Evolutionary conservation across 2,113 vertebrate species (phyloP), one percentile per base, ranked within the genome.

Genomic region (Protomyctophum bolini): DNA sequence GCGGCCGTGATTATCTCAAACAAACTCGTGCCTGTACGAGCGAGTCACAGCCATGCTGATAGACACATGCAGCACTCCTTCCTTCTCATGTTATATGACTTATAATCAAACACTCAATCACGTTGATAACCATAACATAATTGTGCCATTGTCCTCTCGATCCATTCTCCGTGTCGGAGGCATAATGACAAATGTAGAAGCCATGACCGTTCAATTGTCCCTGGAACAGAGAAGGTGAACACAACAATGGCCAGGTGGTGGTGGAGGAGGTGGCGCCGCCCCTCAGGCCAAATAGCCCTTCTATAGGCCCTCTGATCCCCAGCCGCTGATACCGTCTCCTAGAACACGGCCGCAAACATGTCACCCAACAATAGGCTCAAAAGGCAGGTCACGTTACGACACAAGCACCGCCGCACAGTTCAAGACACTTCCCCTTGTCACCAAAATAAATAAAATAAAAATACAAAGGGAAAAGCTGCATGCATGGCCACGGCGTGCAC

Each of bases 271-370:
- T 41, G 33, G 33, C 0, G 33, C 33, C 33, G 33, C 52, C 60
- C 66, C 51, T 57, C 7, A 57, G 55, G n/a, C 15, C 6, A 15
- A 57, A 57, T 15, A 21, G 55, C 21, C 14, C 52, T 12, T n/a
- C 52, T 15, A 7, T 21, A 41, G 55, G 50, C 64, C 56, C 76
- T 83, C 75, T 86, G 63, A 86, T 76, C 69, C 9, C 69, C 8
- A 12, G 12, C 62, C 9, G 54, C 28, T 66, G 77, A 79, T 80
- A 70, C 81, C n/a, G 52, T 68, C 68, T 48, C 29, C 50, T 33
- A 15, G 64, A 61, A 75, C 68, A 75, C 71, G 57, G 66, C 33
- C 63, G 77, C 69, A 67, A 72, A 67, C 79, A 68, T 56, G 47
- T 72, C 63, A 69, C 28, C 46, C 46, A 59, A 58, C 69, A 54